Base-by-base conservation (phyloP, 1,140 invertebrate genomes). In the Trichonephila inaurata region DNA sequence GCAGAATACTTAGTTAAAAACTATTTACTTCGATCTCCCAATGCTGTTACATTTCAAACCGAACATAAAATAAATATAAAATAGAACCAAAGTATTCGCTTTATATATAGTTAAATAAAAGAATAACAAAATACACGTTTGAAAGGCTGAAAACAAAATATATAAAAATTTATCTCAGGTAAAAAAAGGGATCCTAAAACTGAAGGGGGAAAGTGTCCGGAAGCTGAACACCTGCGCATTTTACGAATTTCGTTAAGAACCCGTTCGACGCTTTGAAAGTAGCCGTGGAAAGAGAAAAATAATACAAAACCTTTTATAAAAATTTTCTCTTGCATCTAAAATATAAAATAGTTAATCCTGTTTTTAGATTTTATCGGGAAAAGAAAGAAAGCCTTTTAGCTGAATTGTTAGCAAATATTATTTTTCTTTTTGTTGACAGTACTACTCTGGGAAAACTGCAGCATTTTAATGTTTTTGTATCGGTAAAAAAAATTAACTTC, bases 301-400 rank as follows among this genome's bases (percentile, higher is more conserved):
- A 77, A 77, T 77, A 77, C 69, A 77, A 77, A 28, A 28, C 16
- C 24, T 77, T 19, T 77, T 77, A 77, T 77, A 77, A 77, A 77
- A 77, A 33, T 18, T 77, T 77, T 77, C 1, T 28, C 28, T 14
- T 77, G 24, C 24, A 24, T 40, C 28, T 40, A 14, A 77, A 33
- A 77, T 77, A 77, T 77, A 28, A 77, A 77, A 77, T 77, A 14
- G 28, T 77, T 77, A 77, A 77, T 77, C 69, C 69, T 77, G 14
- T 28, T 69, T 69, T 69, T 6, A 77, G 69, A 77, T 33, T 77
- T 77, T 77, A 77, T 77, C 28, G 21, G n/a, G 69, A 77, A 33
- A 33, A 16, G 28, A 69, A 77, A 77, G 28, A 40, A 77, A 18
- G 16, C 16, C 24, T 77, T 77, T 77, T 40, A 77, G 69, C 18